Evolutionary conservation across 1,140 invertebrate species (phyloP), one percentile per base, ranked within the genome.

Genomic region (Coenobita brevimanus): DNA sequence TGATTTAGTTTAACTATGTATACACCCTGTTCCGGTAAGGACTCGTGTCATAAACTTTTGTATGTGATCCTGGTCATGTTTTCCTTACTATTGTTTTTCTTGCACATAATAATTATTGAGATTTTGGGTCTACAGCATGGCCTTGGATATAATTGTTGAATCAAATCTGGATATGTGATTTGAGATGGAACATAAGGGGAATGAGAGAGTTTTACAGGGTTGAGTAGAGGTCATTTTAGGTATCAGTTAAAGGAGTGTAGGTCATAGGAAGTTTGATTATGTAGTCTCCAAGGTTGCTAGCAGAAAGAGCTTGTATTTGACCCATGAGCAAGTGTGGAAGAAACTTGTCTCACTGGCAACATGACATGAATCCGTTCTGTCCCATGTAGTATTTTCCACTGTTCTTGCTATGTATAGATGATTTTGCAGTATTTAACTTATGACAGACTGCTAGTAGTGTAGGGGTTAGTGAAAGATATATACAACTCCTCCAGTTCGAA

Each of bases 221-320:
- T 78, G 62, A 80, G 62, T 81, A 87, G 76, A 50, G 57, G 75
- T 75, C 76, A 81, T n/a, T 50, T 57, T 80, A 87, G 85, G 85
- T 67, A 27, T 87, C 85, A 81, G 60, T 86, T 60, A 78, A 38
- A 50, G 46, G 38, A 54, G 60, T 60, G 85, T 87, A 87, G 85
- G 67, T 60, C 69, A 43, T 71, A 80, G 76, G n/a, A 71, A 36
- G 43, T 50, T 57, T 69, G 67, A 62, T 80, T 62, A 10, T 46
- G 75, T 85, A 85, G 82, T 62, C 82, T 85, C 71, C 50, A 85
- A 78, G 75, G 82, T 75, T 54, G 43, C 38, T 85, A 50, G 64
- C 21, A 46, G 15, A 57, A 64, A 60, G 67, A 71, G 60, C 46
- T 54, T 75, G 46, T 85, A 76, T 41, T 85, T 64, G 64, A 54